Evolutionary conservation across 2,888 invertebrate genomes (phyloP).

Genomic region (Euzophera pinguis): DNA sequence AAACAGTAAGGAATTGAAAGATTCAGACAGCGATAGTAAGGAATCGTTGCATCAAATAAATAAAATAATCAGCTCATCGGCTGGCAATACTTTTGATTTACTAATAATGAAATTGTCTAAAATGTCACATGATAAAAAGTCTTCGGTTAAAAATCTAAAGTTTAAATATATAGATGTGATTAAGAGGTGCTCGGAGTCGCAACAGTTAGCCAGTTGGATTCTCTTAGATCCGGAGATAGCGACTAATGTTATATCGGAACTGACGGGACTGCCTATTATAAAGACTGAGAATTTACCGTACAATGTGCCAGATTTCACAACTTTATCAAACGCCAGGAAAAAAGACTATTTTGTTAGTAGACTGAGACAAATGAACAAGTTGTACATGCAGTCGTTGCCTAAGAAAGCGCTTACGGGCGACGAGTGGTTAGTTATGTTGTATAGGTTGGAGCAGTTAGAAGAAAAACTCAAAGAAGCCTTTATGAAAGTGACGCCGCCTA

Average conservation of each 20-base stretch:
- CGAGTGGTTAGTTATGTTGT: constrained; percentile 67
- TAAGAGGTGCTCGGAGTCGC: constrained; percentile 55
- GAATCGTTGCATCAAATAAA: constrained; percentile 57
- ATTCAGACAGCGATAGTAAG: constrained; percentile 43
- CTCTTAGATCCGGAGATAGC: constrained; percentile 56
- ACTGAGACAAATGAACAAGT: constrained; percentile 52
- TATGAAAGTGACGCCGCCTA: constrained; percentile 38
- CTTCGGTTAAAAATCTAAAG: constrained; percentile 52
- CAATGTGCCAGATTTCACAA: constrained; percentile 37
- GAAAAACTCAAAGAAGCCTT: constrained; percentile 51
- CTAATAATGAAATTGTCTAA: constrained; percentile 60
- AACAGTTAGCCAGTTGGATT: constrained; percentile 55
- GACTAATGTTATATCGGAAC: constrained; percentile 54
- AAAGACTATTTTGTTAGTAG: constrained; percentile 55
- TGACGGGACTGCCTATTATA: constrained; percentile 51
- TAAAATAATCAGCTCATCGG: constrained; percentile 48
- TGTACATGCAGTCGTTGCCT: constrained; percentile 61
- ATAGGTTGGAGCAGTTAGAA: constrained; percentile 58
- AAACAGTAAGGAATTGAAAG: constrained; percentile 35
- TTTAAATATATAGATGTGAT: constrained; percentile 65
- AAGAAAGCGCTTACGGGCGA: constrained; percentile 55
- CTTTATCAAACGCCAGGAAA: constrained; percentile 45
- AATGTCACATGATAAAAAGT: constrained; percentile 54
- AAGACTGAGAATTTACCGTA: constrained; percentile 37
- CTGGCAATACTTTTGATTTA: constrained; percentile 58